Evolutionary conservation across 2,113 vertebrate species (phyloP).

Genomic region (Oryzias curvinotus): DNA sequence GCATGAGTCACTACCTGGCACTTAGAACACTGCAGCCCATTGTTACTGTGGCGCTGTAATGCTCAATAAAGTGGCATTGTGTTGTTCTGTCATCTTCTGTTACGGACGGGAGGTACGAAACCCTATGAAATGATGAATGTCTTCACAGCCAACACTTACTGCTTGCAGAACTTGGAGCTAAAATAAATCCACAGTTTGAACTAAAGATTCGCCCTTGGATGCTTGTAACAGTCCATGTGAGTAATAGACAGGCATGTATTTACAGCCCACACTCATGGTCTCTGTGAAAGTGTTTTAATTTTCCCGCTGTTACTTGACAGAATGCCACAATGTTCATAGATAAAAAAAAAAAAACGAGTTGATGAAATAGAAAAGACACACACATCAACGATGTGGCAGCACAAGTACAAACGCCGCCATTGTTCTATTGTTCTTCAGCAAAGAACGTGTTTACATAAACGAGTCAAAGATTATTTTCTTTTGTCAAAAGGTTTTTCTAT

Average conservation of each 20-base stretch:
- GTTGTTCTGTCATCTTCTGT: conserved; percentile 44
- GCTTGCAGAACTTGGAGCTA: not conserved
- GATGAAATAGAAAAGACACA: conserved; percentile 7
- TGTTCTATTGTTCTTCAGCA: conserved; percentile 64
- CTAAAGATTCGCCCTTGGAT: too few species aligned
- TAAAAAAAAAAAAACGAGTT: not conserved
- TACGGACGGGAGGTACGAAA: conserved; percentile 28
- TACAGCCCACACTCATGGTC: too few species aligned
- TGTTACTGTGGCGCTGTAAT: conserved; percentile 66
- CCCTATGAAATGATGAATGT: conserved; percentile 14
- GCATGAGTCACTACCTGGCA: conserved; percentile 78
- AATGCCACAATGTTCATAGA: not conserved
- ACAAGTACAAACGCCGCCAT: conserved; percentile 50
- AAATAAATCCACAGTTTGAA: not conserved
- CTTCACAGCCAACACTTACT: conserved; percentile 3
- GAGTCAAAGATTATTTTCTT: conserved; percentile 9
- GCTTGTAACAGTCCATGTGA: too few species aligned
- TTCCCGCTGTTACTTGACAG: not conserved
- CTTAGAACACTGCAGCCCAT: conserved; percentile 70
- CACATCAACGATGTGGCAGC: conserved; percentile 32
- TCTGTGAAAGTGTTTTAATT: not conserved
- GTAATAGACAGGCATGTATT: too few species aligned
- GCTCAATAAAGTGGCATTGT: conserved; percentile 70
- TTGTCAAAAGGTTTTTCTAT: not conserved
- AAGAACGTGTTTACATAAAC: conserved; percentile 43